A percentile compares a stretch with the other conserved stretches of the same genome.
Evolutionary conservation across 2,113 vertebrate genomes (phyloP).

Genomic region (Xiphias gladius): DNA sequence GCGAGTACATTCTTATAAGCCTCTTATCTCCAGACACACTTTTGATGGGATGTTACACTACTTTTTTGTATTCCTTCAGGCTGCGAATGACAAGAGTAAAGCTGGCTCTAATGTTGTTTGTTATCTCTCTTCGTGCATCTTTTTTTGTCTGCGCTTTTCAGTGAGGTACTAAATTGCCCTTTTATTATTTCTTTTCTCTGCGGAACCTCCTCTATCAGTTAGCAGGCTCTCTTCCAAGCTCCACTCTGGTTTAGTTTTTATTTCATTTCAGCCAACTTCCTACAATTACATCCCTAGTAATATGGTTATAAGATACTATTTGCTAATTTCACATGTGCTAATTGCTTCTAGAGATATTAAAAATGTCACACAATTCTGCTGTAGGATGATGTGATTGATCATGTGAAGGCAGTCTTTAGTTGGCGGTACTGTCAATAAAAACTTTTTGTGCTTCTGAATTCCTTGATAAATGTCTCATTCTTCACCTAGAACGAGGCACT

Average conservation of each 20-base stretch:
- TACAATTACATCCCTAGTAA: background rate
- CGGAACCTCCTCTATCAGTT: background rate
- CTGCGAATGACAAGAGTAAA: background rate
- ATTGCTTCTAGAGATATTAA: background rate
- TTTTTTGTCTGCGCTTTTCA: background rate
- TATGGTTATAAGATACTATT: background rate
- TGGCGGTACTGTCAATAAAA: background rate
- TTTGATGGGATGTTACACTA: constrained; percentile 7
- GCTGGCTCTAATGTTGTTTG: constrained; percentile 6
- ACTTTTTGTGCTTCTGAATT: too few species aligned
- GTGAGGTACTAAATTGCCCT: background rate
- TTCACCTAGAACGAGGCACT: background rate
- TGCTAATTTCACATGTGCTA: constrained; percentile 4
- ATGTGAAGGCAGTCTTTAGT: background rate
- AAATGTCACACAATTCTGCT: background rate
- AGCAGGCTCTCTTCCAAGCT: background rate
- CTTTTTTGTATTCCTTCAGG: background rate
- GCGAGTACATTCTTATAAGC: constrained; percentile 17
- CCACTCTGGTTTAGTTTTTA: background rate
- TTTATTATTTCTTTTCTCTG: constrained; percentile 1
- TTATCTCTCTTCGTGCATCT: background rate
- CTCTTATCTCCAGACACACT: constrained; percentile 39
- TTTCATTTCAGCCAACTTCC: background rate
- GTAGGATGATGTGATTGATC: background rate
- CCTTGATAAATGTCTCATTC: too few species aligned